phyloP scores from a whole-genome alignment of 2,797 vertebrate species.

The Ctenopoma multispine region DNA sequence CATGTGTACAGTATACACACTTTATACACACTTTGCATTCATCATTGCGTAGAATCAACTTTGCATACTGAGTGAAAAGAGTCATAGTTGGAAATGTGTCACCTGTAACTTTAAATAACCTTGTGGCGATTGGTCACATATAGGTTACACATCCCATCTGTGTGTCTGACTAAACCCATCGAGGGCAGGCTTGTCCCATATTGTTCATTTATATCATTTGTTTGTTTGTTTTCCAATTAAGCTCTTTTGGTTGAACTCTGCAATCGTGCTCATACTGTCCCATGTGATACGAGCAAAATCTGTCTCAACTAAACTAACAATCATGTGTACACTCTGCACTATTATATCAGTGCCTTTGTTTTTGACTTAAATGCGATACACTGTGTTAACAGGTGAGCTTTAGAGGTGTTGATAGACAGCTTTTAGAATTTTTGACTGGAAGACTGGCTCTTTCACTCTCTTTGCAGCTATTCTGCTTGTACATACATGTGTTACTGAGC shows the following conservation, averaged over 20 bases:
- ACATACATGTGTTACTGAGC: background rate
- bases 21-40: no score
- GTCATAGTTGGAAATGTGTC: background rate
- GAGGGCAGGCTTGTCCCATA: background rate
- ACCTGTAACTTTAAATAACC: background rate
- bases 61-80: background rate
- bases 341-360: no score
- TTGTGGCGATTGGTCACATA: background rate
- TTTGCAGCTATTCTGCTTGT: background rate
- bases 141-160: slow-evolving; percentile 1
- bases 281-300: no score
- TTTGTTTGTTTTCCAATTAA: no score
- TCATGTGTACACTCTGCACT: no score
- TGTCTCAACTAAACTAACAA: no score
- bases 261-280: no score
- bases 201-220: background rate
- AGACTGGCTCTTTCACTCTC: background rate
- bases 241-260: no score
- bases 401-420: background rate
- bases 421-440: no score
- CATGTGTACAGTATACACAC: no score
- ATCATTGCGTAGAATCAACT: background rate
- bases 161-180: background rate
- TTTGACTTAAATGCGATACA: background rate
- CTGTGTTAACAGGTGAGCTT: background rate